A percentile compares a stretch with the other conserved stretches of the same genome.
These are phyloP conservation scores for Platycnemis pennipes DNA, from an alignment of 2,888 invertebrate genomes.

Conservation along the genomic window DNA sequence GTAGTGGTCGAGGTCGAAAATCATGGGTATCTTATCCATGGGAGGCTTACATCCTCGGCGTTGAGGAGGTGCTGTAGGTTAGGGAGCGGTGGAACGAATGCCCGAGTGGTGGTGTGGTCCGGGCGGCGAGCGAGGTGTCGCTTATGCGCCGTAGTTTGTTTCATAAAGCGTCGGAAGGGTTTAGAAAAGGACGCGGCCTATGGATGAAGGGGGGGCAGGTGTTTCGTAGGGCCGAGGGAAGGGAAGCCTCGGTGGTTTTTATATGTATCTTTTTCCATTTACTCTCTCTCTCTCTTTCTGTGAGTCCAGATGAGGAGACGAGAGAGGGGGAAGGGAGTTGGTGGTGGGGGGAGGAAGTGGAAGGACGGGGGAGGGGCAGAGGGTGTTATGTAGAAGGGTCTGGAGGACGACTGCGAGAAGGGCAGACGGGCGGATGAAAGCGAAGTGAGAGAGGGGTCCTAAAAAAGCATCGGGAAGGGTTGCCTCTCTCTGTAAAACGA, in stretches of 20 bases:
- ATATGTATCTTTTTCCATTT: not conserved
- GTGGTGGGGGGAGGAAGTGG: not conserved
- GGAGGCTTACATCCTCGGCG: not conserved
- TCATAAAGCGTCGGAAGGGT: conserved; percentile 9
- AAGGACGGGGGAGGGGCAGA: not conserved
- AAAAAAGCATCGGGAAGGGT: conserved; percentile 19
- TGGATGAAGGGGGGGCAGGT: conserved; percentile 35
- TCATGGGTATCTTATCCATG: not conserved
- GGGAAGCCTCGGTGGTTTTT: not conserved
- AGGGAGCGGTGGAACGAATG: not conserved
- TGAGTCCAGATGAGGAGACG: not conserved
- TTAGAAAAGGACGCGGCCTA: conserved; percentile 19
- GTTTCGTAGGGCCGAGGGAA: not conserved
- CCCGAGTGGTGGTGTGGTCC: not conserved
- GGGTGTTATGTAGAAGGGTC: not conserved
- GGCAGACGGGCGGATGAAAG: conserved; percentile 29
- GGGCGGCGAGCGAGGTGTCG: conserved; percentile 19
- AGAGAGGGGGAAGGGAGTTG: not conserved
- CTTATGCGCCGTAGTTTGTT: conserved; percentile 34
- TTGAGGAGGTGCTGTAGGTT: not conserved
- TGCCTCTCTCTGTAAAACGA: conserved; percentile 14
- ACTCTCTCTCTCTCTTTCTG: not conserved
- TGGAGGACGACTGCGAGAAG: not conserved
- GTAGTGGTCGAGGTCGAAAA: not conserved
- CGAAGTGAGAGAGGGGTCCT: not conserved